Evolutionary conservation across 2,888 invertebrate species (phyloP).

Genomic region (Thereva nobilitata): DNA sequence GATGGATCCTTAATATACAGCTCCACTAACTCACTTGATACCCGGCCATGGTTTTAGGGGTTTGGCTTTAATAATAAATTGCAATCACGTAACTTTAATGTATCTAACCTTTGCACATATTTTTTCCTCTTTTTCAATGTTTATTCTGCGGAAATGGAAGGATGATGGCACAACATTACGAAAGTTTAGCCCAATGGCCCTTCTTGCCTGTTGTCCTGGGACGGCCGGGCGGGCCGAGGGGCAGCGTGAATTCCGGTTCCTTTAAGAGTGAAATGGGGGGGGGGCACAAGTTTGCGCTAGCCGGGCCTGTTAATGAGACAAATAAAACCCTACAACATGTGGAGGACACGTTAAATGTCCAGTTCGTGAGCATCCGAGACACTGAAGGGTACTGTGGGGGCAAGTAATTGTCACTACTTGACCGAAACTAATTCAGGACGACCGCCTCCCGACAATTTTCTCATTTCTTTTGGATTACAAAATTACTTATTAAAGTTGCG

Average conservation of each 20-base stretch:
- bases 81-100: slow-evolving; percentile 37
- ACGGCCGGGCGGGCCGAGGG: no score
- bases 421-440: slow-evolving; percentile 29
- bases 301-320: slow-evolving; percentile 12
- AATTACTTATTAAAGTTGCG: slow-evolving; percentile 34
- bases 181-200: slow-evolving; percentile 26
- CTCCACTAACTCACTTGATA: slow-evolving; percentile 34
- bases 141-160: slow-evolving; percentile 15
- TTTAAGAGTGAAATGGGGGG: no score
- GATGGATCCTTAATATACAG: slow-evolving; percentile 19
- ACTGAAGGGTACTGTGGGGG: not conserved
- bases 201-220: not conserved
- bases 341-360: slow-evolving; percentile 13
- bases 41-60: slow-evolving; percentile 18
- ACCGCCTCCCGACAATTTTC: slow-evolving; percentile 10
- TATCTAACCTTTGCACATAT: slow-evolving; percentile 36
- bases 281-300: slow-evolving; percentile 5
- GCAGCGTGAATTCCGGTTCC: no score
- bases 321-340: slow-evolving; percentile 13
- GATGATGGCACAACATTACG: slow-evolving; percentile 25
- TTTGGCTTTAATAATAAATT: slow-evolving; percentile 34
- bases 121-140: slow-evolving; percentile 31
- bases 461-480: slow-evolving; percentile 10
- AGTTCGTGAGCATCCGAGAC: slow-evolving; percentile 2
- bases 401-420: slow-evolving; percentile 33